These are phyloP conservation scores for Monopterus albus DNA, from an alignment of 2,113 vertebrate species.

Conservation along the genomic window DNA sequence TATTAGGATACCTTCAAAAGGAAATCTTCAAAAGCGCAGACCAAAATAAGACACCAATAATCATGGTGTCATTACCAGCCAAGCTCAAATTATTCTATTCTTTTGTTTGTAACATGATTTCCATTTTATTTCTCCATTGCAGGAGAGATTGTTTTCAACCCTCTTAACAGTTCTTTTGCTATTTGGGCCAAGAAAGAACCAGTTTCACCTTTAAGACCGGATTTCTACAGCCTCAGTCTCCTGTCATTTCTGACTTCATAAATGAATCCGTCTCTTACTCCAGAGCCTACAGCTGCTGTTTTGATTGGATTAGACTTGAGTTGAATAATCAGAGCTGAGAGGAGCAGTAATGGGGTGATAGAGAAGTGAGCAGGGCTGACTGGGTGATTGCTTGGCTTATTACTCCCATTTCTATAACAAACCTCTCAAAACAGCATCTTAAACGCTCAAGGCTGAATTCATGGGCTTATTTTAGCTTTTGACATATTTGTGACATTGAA, in stretches of 20 bases:
- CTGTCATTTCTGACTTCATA: conserved; percentile 31
- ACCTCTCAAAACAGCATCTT: conserved; percentile 21
- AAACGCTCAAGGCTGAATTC: background rate
- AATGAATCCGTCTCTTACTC: conserved; percentile 52
- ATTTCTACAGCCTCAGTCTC: conserved; percentile 4
- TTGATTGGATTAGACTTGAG: conserved; percentile 64
- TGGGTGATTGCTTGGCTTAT: conserved; percentile 70
- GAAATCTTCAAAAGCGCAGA: conserved; percentile 35
- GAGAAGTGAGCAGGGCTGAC: conserved; percentile 51
- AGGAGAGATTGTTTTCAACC: background rate
- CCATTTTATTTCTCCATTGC: background rate
- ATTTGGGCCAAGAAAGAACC: background rate
- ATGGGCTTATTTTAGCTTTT: background rate
- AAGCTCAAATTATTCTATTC: conserved; percentile 13
- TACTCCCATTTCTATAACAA: conserved; percentile 50
- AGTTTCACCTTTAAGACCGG: conserved; percentile 1
- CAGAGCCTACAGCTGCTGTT: conserved; percentile 56
- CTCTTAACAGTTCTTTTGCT: background rate
- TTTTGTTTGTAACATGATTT: conserved; percentile 5
- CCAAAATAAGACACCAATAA: conserved; percentile 41
- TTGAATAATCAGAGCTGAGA: conserved; percentile 62
- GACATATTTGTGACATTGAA: background rate
- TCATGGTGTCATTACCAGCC: background rate
- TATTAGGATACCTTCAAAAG: conserved; percentile 34
- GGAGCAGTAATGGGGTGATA: conserved; percentile 57